Conservation (phyloP, 1,140 invertebrate genomes). For the Stegodyphus mimosarum region DNA sequence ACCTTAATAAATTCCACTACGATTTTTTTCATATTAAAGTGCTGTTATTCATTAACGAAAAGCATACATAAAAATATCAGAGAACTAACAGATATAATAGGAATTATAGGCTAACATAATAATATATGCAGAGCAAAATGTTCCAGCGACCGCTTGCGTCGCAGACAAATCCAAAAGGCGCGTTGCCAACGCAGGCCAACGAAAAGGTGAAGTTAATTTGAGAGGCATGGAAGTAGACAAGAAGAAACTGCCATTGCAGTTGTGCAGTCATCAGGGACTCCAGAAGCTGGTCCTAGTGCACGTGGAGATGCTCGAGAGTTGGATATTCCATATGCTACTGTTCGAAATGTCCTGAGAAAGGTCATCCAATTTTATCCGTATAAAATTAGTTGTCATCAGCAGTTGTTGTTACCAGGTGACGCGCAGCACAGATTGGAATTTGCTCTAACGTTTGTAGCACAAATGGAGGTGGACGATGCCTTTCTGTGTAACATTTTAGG, state of each 20-base stretch:
- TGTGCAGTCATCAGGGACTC: background rate
- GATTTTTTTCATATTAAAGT: too few species aligned
- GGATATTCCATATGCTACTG: background rate
- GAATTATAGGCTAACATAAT: too few species aligned
- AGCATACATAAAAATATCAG: too few species aligned
- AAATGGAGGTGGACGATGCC: background rate
- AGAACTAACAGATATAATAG: too few species aligned
- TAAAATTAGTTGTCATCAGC: background rate
- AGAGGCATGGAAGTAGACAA: too few species aligned
- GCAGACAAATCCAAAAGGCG: too few species aligned
- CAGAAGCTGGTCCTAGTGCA: background rate
- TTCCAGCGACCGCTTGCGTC: too few species aligned
- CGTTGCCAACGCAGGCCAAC: too few species aligned
- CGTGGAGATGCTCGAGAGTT: background rate
- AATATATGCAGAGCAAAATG: too few species aligned
- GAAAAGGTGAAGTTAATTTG: too few species aligned
- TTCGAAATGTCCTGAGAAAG: background rate
- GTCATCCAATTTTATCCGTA: slow-evolving; percentile 1
- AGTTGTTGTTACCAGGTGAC: background rate
- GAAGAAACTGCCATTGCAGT: background rate
- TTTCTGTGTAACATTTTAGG: background rate
- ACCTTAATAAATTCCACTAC: too few species aligned
- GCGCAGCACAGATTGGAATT: background rate
- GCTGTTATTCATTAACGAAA: too few species aligned
- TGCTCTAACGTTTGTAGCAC: background rate